Conservation (phyloP, 2,888 invertebrate genomes). For the Molorchus minor region DNA sequence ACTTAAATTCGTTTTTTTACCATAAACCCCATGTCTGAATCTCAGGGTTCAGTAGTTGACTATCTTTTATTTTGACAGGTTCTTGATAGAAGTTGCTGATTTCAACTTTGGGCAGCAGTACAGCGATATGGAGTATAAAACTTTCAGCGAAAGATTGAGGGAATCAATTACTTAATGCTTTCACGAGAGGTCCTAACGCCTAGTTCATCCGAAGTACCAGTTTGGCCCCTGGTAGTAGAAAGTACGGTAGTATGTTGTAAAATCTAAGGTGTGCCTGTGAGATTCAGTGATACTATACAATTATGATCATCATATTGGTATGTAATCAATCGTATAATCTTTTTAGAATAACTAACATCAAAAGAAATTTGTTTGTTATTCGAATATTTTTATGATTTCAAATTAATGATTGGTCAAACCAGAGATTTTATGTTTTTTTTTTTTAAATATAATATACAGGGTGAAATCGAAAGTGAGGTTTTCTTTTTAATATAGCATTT, state of each 20-base stretch:
- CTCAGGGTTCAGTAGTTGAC: no score
- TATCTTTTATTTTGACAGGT: no score
- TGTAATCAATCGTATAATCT: no score
- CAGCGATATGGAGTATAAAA: conserved; percentile 86
- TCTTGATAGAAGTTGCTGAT: conserved; percentile 87
- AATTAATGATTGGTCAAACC: no score
- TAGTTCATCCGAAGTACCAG: conserved; percentile 54
- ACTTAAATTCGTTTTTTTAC: neutral
- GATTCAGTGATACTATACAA: conserved; percentile 1
- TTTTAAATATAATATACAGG: no score
- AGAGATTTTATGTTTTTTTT: no score
- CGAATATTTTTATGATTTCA: no score
- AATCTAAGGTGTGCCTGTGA: neutral
- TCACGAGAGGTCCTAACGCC: conserved; percentile 60
- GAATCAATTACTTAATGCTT: conserved; percentile 78
- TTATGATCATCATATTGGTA: no score
- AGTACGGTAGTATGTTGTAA: conserved; percentile 68
- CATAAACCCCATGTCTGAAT: conserved; percentile 2
- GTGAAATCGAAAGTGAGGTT: no score
- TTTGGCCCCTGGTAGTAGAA: conserved; percentile 63
- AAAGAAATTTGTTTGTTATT: no score
- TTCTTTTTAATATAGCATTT: no score
- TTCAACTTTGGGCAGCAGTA: conserved; percentile 87
- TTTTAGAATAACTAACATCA: no score
- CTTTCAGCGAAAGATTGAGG: conserved; percentile 81